These are phyloP conservation scores for Phymastichus coffea DNA, from an alignment of 1,140 invertebrate genomes.

Conservation along the genomic window DNA sequence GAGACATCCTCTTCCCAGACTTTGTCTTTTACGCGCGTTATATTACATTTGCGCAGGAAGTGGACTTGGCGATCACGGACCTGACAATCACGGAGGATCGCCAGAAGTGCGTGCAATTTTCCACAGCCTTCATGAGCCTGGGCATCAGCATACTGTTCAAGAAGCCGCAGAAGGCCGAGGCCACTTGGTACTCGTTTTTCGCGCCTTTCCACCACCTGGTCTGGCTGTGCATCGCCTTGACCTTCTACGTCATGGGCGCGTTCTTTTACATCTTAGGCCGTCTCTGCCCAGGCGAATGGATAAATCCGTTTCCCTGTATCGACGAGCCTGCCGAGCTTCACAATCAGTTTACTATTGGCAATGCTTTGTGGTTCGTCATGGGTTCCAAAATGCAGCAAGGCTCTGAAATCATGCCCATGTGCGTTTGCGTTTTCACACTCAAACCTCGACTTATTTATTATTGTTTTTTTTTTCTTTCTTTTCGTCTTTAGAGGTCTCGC, in stretches of 20 bases:
- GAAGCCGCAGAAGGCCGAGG: conserved; percentile 73
- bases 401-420: conserved; percentile 75
- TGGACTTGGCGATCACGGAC: too few species aligned
- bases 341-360: conserved; percentile 81
- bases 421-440: conserved; percentile 37
- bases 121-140: conserved; percentile 86
- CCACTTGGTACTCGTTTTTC: conserved; percentile 81
- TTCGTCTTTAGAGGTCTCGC: conserved; percentile 67
- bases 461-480: neutral
- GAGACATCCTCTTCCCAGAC: too few species aligned
- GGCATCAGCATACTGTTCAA: conserved; percentile 81
- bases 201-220: conserved; percentile 80
- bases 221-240: conserved; percentile 75
- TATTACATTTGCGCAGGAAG: too few species aligned
- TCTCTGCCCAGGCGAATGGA: conserved; percentile 79
- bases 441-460: neutral
- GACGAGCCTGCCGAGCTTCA: conserved; percentile 69
- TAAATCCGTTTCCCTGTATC: conserved; percentile 76
- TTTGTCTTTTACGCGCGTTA: too few species aligned
- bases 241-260: conserved; percentile 76
- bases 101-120: conserved; percentile 82
- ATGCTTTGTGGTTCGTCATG: conserved; percentile 82
- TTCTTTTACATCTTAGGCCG: conserved; percentile 79
- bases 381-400: conserved; percentile 78
- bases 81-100: conserved; percentile 84